phyloP scores from a whole-genome alignment of 2,888 invertebrate species.

The Lasioglossum pauxillum region DNA sequence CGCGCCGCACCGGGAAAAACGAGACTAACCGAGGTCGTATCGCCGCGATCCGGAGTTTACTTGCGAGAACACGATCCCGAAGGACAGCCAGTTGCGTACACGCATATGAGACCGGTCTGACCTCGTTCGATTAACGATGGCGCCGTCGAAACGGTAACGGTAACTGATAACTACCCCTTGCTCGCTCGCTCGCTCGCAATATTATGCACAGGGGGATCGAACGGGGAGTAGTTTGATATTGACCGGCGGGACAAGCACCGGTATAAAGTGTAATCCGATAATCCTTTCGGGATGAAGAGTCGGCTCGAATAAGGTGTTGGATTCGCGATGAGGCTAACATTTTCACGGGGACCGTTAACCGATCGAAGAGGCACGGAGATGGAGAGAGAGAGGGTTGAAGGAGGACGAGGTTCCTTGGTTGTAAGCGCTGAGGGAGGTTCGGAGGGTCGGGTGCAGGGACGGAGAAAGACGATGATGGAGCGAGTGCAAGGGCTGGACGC shows the following conservation, averaged over 20 bases:
- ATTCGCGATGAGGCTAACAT: constrained; percentile 8
- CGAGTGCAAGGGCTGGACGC: background rate
- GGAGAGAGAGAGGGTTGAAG: background rate
- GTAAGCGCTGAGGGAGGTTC: background rate
- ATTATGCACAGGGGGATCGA: background rate
- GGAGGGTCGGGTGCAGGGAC: background rate
- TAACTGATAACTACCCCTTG: background rate
- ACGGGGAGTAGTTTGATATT: background rate
- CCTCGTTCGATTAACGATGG: constrained; percentile 4
- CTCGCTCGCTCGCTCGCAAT: background rate
- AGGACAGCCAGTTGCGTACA: background rate
- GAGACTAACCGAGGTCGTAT: constrained; percentile 16
- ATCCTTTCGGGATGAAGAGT: background rate
- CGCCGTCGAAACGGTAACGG: constrained; percentile 6
- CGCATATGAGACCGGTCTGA: background rate
- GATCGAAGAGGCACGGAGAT: constrained; percentile 18
- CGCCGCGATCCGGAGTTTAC: background rate
- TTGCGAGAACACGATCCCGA: background rate
- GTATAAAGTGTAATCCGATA: background rate
- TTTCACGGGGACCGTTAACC: constrained; percentile 19
- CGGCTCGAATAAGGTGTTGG: background rate
- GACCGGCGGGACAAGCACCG: background rate
- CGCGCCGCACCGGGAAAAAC: background rate
- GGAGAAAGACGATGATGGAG: background rate
- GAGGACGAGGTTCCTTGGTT: background rate